Conservation (phyloP, 2,797 vertebrate species). For the Mastacembelus armatus region DNA sequence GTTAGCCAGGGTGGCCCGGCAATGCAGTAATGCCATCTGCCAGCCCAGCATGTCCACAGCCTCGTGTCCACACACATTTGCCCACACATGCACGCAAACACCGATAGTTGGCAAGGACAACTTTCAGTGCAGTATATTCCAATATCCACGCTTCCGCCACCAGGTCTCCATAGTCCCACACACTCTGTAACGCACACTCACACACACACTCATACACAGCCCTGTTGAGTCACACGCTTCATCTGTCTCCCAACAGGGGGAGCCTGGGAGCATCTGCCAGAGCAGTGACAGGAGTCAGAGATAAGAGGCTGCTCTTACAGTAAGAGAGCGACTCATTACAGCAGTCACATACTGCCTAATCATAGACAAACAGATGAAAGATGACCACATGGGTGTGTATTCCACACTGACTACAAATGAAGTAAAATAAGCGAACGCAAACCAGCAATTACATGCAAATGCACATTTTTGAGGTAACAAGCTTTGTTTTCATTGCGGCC, state of each 20-base stretch:
- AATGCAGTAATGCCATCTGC: slow-evolving; percentile 83
- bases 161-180: slow-evolving; percentile 67
- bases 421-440: slow-evolving; percentile 56
- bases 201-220: slow-evolving; percentile 44
- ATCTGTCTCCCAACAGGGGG: slow-evolving; percentile 86
- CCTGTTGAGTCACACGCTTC: slow-evolving; percentile 80
- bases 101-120: slow-evolving; percentile 73
- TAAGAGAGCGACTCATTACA: slow-evolving; percentile 53
- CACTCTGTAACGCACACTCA: slow-evolving; percentile 38
- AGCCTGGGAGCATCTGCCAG: slow-evolving; percentile 78
- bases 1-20: slow-evolving; percentile 76
- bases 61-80: slow-evolving; percentile 69
- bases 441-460: slow-evolving; percentile 74
- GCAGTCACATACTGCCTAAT: slow-evolving; percentile 55
- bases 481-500: slow-evolving; percentile 47
- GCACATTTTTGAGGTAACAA: slow-evolving; percentile 70
- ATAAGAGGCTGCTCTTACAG: slow-evolving; percentile 42
- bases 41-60: slow-evolving; percentile 80
- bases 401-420: slow-evolving; percentile 61
- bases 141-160: slow-evolving; percentile 74
- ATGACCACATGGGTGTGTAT: slow-evolving; percentile 65
- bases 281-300: slow-evolving; percentile 38
- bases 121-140: slow-evolving; percentile 77
- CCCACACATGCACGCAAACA: slow-evolving; percentile 60
- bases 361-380: slow-evolving; percentile 58